Conservation (phyloP, 2,113 vertebrate genomes). For the Notarius lentiginosus region DNA sequence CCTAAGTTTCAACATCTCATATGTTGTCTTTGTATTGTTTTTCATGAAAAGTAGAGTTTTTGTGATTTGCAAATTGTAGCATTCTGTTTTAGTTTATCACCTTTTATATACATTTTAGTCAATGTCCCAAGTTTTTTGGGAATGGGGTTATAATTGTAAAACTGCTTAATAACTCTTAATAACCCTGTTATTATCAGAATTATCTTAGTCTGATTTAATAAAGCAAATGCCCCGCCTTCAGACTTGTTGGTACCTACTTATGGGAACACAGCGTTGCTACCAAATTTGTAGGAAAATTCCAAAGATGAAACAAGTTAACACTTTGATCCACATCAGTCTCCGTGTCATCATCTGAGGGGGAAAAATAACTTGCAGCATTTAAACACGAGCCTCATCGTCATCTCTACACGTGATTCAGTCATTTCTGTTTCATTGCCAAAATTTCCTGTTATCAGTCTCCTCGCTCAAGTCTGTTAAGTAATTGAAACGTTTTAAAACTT, state of each 20-base stretch:
- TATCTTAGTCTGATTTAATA: background rate
- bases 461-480: background rate
- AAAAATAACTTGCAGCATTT: background rate
- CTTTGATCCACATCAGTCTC: background rate
- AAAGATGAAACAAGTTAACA: background rate
- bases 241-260: background rate
- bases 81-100: too few species aligned
- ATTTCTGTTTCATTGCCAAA: background rate
- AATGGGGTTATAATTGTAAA: background rate
- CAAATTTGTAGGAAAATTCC: background rate
- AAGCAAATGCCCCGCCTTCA: background rate
- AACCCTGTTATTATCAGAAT: conserved; percentile 6
- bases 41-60: too few species aligned
- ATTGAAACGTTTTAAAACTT: too few species aligned
- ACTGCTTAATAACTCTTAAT: background rate
- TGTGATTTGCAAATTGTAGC: too few species aligned
- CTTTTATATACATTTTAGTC: too few species aligned
- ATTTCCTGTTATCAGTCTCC: background rate
- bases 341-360: background rate
- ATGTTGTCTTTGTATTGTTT: too few species aligned
- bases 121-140: too few species aligned
- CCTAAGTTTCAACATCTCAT: too few species aligned
- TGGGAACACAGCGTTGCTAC: background rate
- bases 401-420: background rate
- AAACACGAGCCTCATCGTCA: background rate